Evolutionary conservation across 2,113 vertebrate genomes (phyloP).

Genomic region (Atrichornis clamosus): DNA sequence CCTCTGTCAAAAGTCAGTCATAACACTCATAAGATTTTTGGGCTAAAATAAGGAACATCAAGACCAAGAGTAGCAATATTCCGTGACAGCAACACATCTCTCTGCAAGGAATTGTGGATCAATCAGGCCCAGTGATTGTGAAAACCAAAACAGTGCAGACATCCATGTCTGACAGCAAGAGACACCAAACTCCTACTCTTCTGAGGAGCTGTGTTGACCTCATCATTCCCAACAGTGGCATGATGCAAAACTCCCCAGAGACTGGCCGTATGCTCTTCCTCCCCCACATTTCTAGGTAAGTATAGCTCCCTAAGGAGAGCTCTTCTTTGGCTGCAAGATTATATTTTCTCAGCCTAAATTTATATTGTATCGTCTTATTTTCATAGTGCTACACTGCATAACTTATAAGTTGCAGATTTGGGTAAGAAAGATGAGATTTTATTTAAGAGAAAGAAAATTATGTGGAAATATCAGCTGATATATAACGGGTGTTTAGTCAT

Average conservation of each 20-base stretch:
- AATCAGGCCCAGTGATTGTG: not conserved
- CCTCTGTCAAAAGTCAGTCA: not conserved
- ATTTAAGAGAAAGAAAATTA: not conserved
- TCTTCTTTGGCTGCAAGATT: not conserved
- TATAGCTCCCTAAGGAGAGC: not conserved
- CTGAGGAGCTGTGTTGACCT: not conserved
- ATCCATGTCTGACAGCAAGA: not conserved
- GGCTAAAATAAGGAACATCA: not conserved
- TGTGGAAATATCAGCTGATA: not conserved
- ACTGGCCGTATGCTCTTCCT: rapidly evolving
- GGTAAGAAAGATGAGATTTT: not conserved
- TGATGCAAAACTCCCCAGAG: not conserved
- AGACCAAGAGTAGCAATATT: not conserved
- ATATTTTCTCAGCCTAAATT: not conserved
- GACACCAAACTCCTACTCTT: not conserved
- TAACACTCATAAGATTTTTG: not conserved
- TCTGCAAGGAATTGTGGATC: not conserved
- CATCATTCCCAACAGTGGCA: not conserved
- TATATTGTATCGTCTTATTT: not conserved
- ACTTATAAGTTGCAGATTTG: not conserved
- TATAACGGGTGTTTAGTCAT: not conserved
- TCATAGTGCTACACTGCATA: not conserved
- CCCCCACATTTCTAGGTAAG: not conserved
- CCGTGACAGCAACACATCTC: not conserved
- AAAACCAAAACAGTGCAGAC: not conserved